phyloP scores from a whole-genome alignment of 2,113 vertebrate genomes.

The Oryzias curvinotus region DNA sequence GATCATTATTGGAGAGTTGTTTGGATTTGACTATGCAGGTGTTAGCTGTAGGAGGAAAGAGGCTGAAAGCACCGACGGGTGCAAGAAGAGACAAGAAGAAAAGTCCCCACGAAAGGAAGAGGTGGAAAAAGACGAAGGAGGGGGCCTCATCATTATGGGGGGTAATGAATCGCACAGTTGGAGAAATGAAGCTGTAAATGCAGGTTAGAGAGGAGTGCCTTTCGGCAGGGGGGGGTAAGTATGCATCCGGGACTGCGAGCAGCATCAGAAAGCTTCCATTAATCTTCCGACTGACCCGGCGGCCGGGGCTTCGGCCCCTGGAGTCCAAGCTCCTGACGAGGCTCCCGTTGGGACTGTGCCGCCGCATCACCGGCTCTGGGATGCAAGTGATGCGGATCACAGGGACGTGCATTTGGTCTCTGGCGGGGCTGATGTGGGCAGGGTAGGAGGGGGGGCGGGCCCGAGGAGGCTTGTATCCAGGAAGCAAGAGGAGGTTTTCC shows the following conservation, averaged over 20 bases:
- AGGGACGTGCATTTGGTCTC: conserved; percentile 54
- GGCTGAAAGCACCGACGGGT: not conserved
- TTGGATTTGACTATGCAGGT: no score
- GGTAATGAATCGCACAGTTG: conserved; percentile 25
- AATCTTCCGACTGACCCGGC: conserved; percentile 61
- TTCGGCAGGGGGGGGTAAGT: conserved; percentile 16
- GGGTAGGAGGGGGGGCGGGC: conserved; percentile 71
- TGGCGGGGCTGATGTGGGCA: conserved; percentile 52
- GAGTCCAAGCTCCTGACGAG: conserved; percentile 14
- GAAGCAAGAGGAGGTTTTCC: conserved; percentile 54
- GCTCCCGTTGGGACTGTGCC: conserved; percentile 33
- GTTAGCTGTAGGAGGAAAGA: not conserved
- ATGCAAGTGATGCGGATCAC: conserved; percentile 69
- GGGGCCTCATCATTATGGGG: conserved; percentile 1
- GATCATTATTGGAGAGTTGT: no score
- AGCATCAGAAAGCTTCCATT: not conserved
- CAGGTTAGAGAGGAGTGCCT: conserved; percentile 1
- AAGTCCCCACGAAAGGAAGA: not conserved
- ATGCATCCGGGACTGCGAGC: not conserved
- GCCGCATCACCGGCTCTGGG: conserved; percentile 5
- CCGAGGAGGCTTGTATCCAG: conserved; percentile 53
- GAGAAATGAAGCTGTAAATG: not conserved
- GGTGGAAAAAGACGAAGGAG: not conserved
- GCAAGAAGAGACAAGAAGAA: not conserved
- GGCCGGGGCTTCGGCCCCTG: conserved; percentile 70